Evolutionary conservation across 2,888 invertebrate genomes (phyloP).

Genomic region (Mayetiola destructor): DNA sequence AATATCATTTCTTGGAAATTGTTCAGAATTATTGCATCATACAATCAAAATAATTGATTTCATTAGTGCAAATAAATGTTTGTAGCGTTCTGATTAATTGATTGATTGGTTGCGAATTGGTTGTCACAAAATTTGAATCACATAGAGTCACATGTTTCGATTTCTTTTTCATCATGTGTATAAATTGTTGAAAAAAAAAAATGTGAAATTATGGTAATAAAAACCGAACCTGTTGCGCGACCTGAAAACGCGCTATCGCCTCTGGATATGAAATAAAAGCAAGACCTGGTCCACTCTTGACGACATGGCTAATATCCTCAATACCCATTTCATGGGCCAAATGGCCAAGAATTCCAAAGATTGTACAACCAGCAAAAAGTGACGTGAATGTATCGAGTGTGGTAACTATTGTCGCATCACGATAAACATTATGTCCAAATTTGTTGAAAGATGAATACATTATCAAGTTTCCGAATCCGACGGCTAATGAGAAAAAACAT

Average conservation of each 20-base stretch:
- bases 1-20: too few relatives aligned
- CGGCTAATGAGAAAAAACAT: slow-evolving; percentile 47
- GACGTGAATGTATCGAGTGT: slow-evolving; percentile 42
- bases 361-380: slow-evolving; percentile 41
- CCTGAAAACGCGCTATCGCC: slow-evolving; percentile 40
- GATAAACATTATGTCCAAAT: slow-evolving; percentile 44
- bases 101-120: too few relatives aligned
- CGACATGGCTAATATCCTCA: slow-evolving; percentile 37
- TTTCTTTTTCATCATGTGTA: too few relatives aligned
- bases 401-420: slow-evolving; percentile 43
- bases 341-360: slow-evolving; percentile 43
- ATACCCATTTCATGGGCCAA: slow-evolving; percentile 39
- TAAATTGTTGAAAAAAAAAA: too few relatives aligned
- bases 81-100: too few relatives aligned
- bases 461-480: slow-evolving; percentile 47
- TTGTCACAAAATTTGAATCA: too few relatives aligned
- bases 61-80: too few relatives aligned
- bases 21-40: too few relatives aligned
- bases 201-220: slow-evolving; percentile 21
- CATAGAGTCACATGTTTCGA: too few relatives aligned
- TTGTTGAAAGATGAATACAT: slow-evolving; percentile 48
- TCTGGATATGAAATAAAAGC: slow-evolving; percentile 46
- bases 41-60: too few relatives aligned
- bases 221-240: slow-evolving; percentile 35
- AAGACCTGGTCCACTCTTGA: slow-evolving; percentile 39